Evolutionary conservation across 2,888 invertebrate genomes (phyloP).

Genomic region (Nomada ruficornis): DNA sequence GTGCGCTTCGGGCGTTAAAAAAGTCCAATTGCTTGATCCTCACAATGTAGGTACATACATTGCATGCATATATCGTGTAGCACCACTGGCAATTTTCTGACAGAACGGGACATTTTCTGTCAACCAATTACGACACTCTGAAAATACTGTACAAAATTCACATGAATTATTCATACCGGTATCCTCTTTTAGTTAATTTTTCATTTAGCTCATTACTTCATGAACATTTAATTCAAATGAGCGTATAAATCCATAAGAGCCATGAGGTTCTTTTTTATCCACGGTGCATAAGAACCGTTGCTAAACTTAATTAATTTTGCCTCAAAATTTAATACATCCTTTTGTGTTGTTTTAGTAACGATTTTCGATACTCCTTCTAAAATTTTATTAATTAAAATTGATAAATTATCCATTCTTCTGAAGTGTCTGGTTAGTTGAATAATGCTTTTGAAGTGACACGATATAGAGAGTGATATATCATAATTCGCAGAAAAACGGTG

Average conservation of each 20-base stretch:
- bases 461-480: too few species aligned
- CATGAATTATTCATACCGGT: neutral
- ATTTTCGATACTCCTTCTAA: neutral
- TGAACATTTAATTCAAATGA: too few species aligned
- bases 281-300: too few species aligned
- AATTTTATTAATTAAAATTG: too few species aligned
- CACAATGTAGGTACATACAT: neutral
- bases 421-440: too few species aligned
- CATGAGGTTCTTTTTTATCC: too few species aligned
- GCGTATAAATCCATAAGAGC: too few species aligned
- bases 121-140: neutral
- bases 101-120: neutral
- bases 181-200: neutral
- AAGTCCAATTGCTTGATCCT: neutral
- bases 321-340: neutral
- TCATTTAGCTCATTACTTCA: too few species aligned
- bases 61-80: neutral
- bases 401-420: neutral
- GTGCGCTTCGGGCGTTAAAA: neutral
- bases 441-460: too few species aligned
- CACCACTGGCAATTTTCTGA: slow-evolving; percentile 1
- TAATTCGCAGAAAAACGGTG: too few species aligned
- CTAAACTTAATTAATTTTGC: neutral
- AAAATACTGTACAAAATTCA: neutral
- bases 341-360: neutral